Conservation (phyloP, 2,113 vertebrate species). For the Rhizomys pruinosus region DNA sequence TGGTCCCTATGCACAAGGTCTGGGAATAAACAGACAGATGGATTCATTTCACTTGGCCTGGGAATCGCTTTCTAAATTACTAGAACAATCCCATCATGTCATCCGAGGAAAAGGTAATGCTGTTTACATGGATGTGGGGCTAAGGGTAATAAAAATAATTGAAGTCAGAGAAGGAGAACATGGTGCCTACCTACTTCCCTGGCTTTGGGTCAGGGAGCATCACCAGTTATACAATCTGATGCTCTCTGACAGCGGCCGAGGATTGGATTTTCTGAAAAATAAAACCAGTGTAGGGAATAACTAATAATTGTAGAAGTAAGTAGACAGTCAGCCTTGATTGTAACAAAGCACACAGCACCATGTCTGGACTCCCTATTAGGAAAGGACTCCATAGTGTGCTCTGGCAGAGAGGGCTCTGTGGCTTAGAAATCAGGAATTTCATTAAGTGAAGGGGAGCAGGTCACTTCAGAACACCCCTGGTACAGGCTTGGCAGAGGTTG, state of each 20-base stretch:
- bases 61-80: neutral
- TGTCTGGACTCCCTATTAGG: neutral
- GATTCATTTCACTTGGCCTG: constrained; percentile 44
- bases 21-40: constrained; percentile 22
- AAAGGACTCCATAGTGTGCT: neutral
- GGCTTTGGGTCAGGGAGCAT: neutral
- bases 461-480: neutral
- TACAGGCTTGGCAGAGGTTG: neutral
- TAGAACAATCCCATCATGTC: neutral
- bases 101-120: constrained; percentile 34
- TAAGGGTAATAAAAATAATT: neutral
- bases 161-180: neutral
- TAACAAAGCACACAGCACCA: neutral
- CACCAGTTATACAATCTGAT: neutral
- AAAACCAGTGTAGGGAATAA: neutral
- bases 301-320: neutral
- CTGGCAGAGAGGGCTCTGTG: neutral
- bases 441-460: neutral
- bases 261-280: neutral
- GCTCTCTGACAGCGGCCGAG: neutral
- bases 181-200: neutral
- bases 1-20: neutral
- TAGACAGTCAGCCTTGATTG: neutral
- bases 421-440: neutral
- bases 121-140: neutral